Percentiles rank a stretch among this genome's conserved stretches.
Conservation (phyloP, 2,888 invertebrate species). For the Caenorhabditis auriculariae region DNA sequence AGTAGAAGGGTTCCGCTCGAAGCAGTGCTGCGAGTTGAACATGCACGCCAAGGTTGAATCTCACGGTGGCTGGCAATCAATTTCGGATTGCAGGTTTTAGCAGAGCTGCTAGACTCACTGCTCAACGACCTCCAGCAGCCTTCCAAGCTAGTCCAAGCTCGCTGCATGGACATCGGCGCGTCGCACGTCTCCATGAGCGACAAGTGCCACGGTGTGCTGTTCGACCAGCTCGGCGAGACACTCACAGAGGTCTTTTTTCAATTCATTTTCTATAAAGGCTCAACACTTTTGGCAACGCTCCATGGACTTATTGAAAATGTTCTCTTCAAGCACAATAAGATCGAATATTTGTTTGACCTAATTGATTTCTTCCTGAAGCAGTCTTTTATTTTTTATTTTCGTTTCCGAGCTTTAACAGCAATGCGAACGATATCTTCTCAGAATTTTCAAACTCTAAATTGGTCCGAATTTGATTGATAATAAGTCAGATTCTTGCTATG, state of each 20-base stretch:
- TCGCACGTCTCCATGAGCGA: conserved; percentile 53
- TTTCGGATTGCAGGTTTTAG: conserved; percentile 39
- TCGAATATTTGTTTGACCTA: no score
- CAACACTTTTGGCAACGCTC: not conserved
- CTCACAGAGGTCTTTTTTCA: conserved; percentile 45
- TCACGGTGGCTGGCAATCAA: not conserved
- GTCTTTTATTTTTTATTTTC: no score
- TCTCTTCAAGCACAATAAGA: no score
- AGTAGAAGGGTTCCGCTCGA: conserved; percentile 54
- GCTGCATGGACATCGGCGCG: conserved; percentile 54
- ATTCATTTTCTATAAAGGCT: no score
- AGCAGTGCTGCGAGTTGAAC: conserved; percentile 47
- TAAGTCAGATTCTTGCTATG: no score
- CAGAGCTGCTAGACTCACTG: conserved; percentile 51
- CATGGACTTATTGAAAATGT: not conserved
- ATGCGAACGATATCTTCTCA: no score
- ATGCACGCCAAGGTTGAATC: conserved; percentile 47
- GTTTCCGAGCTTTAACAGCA: no score
- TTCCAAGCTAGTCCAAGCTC: conserved; percentile 49
- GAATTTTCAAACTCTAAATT: no score
- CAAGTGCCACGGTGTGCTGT: conserved; percentile 44
- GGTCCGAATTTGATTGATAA: no score
- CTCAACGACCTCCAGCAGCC: conserved; percentile 52
- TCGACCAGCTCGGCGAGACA: conserved; percentile 59
- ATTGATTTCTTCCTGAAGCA: no score